These are phyloP conservation scores for Onchidella celtica DNA, from an alignment of 2,888 invertebrate species.

Conservation along the genomic window DNA sequence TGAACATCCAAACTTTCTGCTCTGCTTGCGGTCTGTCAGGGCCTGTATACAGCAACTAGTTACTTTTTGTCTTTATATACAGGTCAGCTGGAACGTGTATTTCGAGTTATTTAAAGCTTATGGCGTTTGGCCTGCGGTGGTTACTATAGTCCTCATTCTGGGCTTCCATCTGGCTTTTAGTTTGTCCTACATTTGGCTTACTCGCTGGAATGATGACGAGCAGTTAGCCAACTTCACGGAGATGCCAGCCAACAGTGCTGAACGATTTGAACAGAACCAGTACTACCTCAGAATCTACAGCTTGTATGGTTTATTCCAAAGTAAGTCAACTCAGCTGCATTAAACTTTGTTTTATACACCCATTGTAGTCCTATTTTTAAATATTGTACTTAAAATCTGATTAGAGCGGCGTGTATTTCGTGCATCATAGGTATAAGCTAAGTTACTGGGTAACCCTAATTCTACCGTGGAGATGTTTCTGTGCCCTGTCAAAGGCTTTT, in stretches of 20 bases:
- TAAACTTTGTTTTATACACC: too few relatives aligned
- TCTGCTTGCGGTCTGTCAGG: too few relatives aligned
- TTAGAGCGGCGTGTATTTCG: too few relatives aligned
- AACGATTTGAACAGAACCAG: constrained; percentile 58
- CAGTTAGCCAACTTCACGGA: constrained; percentile 59
- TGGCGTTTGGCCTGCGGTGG: constrained; percentile 59
- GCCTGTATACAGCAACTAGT: too few relatives aligned
- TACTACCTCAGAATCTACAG: constrained; percentile 67
- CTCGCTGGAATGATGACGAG: constrained; percentile 67
- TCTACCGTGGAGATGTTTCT: too few relatives aligned
- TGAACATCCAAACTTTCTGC: too few relatives aligned
- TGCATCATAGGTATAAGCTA: too few relatives aligned
- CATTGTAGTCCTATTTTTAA: too few relatives aligned
- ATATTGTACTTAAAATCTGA: too few relatives aligned
- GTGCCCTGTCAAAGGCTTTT: too few relatives aligned
- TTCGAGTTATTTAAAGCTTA: constrained; percentile 69
- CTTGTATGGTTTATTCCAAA: constrained; percentile 60
- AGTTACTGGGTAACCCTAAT: too few relatives aligned
- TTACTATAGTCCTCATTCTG: constrained; percentile 62
- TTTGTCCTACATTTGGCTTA: constrained; percentile 66
- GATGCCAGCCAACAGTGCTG: constrained; percentile 60
- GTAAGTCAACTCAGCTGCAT: constrained; percentile 47
- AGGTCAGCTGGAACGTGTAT: constrained; percentile 74
- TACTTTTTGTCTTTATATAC: too few relatives aligned
- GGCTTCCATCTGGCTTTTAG: constrained; percentile 57